Evolutionary conservation across 2,888 invertebrate genomes (phyloP), one percentile per base, ranked within the genome.

Genomic region (Uloborus plumipes): DNA sequence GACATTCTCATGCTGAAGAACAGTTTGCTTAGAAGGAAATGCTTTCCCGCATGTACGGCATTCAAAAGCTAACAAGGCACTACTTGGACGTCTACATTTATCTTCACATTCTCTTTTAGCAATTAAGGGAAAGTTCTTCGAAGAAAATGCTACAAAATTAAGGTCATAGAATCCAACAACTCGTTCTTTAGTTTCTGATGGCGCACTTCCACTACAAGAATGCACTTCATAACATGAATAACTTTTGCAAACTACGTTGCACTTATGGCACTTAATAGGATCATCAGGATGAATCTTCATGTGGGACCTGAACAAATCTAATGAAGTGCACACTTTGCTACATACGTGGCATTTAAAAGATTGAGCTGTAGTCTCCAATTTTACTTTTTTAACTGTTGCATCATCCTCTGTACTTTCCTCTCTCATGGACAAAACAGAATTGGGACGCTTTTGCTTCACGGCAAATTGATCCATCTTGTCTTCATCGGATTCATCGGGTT

Each of bases 161-260:
- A 75, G 11, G 58, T 66, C 66, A 47, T 18, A n/a, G 49, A 66
- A 75, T 7, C 75, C 75, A 39, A 39, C 9, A 39, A 9, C 9
- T 39, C 1, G 9, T 39, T 39, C 16, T 15, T 39, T 31, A 31
- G 6, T 2, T 14, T 13, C 16, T 16, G 13, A 39, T 22, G 11
- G 18, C 13, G 11, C 16, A 31, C 39, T 47, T 39, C 16, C 65
- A 18, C 7, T 3, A 39, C 65, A 65, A 18, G 22, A 16, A 65
- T 65, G 65, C 16, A 31, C 13, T 16, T 6, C 39, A 65, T 39
- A 65, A 16, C 18, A 14, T 15, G 26, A 14, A 65, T 65, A 65
- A 65, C 39, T 31, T 13, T 65, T 18, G 31, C 11, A 65, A 22
- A 47, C 39, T 7, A 22, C 0, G 4, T 39, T 26, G 11, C 65